These are phyloP conservation scores for Lophura swinhoii DNA, from an alignment of 2,797 vertebrate genomes.

Conservation along the genomic window DNA sequence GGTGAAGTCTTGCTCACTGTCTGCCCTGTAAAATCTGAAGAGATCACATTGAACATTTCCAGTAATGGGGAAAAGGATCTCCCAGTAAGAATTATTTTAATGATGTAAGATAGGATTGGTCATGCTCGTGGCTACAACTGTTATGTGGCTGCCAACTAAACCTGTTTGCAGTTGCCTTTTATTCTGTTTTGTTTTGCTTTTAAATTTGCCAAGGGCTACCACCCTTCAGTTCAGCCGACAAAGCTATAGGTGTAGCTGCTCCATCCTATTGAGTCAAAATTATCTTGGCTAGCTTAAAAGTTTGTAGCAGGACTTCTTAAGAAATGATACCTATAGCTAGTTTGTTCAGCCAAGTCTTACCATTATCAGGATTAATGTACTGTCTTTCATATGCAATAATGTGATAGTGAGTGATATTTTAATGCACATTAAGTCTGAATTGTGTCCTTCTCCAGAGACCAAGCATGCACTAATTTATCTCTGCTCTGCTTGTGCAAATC, in stretches of 20 bases:
- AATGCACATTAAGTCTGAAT: neutral
- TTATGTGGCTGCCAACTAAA: accelerated
- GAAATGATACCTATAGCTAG: neutral
- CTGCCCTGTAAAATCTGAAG: neutral
- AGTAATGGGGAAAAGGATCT: neutral
- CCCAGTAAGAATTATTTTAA: neutral
- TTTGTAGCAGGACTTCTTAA: neutral
- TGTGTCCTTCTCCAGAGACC: neutral
- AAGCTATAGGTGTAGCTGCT: neutral
- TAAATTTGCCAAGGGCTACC: neutral
- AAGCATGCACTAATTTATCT: neutral
- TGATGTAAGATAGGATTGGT: neutral
- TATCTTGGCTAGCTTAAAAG: neutral
- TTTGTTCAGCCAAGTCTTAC: neutral
- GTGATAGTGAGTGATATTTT: neutral
- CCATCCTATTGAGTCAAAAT: neutral
- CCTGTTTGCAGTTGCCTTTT: neutral
- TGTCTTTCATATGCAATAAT: neutral
- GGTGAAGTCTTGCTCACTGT: neutral
- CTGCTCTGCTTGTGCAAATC: neutral
- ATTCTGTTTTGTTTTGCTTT: neutral
- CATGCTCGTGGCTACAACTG: neutral
- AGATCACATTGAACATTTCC: neutral
- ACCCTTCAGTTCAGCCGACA: neutral
- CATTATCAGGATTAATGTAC: neutral